Conservation (phyloP, 2,888 invertebrate genomes). For the Coenonympha glycerion region DNA sequence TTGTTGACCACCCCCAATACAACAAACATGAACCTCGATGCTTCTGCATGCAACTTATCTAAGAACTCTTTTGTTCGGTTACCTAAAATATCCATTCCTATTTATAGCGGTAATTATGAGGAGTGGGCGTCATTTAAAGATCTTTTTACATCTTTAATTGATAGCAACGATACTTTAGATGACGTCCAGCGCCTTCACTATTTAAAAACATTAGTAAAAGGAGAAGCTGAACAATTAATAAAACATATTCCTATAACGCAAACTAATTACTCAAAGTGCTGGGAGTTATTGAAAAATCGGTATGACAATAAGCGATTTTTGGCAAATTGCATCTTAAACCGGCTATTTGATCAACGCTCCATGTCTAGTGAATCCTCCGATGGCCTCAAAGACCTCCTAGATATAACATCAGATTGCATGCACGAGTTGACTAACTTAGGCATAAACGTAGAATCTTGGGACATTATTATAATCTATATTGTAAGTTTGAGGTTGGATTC, state of each 20-base stretch:
- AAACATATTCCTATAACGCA: slow-evolving; percentile 13
- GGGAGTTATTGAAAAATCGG: slow-evolving; percentile 24
- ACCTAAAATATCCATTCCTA: background rate
- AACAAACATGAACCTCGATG: background rate
- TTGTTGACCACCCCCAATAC: background rate
- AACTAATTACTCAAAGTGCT: slow-evolving; percentile 27
- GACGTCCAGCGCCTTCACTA: no score
- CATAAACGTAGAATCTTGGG: no score
- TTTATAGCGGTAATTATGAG: background rate
- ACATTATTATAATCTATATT: no score
- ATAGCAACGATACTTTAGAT: no score
- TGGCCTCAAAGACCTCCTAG: no score
- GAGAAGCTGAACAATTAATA: slow-evolving; percentile 9
- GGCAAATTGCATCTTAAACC: slow-evolving; percentile 26
- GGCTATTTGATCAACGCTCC: slow-evolving; percentile 28
- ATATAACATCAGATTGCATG: no score
- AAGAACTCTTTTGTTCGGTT: background rate
- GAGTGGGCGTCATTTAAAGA: no score
- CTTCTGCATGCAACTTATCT: background rate
- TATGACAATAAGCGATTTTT: slow-evolving; percentile 27
- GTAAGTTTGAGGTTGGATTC: no score
- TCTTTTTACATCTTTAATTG: no score
- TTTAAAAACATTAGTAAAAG: no score
- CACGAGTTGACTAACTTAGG: no score
- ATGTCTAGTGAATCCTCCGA: slow-evolving; percentile 16